Evolutionary conservation across 2,797 vertebrate genomes (phyloP), one percentile per base, ranked within the genome.

Genomic region (Sparus aurata): DNA sequence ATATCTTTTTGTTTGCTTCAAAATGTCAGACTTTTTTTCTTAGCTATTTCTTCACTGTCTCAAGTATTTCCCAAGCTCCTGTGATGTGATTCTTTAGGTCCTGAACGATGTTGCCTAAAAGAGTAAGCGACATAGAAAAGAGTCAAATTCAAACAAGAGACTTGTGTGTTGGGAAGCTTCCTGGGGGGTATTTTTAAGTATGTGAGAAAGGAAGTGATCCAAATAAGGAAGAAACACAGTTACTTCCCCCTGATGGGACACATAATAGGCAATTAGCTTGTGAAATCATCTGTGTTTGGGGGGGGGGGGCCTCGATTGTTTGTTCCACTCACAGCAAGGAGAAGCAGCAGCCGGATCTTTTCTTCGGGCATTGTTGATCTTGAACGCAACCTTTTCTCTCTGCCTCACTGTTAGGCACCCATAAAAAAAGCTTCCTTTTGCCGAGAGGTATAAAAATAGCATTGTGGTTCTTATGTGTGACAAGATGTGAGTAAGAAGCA

Each of bases 261-360:
- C 83, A 85, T 87, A 89, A 91, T 88, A 84, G 84, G 82, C 80
- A 90, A 91, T 91, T 92, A 92, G 80, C 82, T 85, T 83, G 79
- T 83, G 80, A 91, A 90, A 90, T 91, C 79, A 73, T 76, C 45
- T 18, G 77, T 38, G 71, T 38, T 38, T n/a, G n/a, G 75, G 49
- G 57, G 46, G 43, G 71, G 71, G 61, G 38, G 0, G 27, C 69
- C 89, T 80, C 79, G 22, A 68, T 80, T 87, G 85, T 89, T 90
- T 89, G 79, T 90, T 92, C 71, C 85, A 49, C 67, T 87, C 76
- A 41, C 69, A 79, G 75, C 22, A 22, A 83, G 77, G 82, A 75
- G 12, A 74, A 78, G 77, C 79, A 81, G 81, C 80, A 76, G 74
- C 63, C 71, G 54, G 88, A 77, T 82, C 27, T 74, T 81, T 81